Conservation (phyloP, 2,113 vertebrate genomes). For the Bucco capensis region DNA sequence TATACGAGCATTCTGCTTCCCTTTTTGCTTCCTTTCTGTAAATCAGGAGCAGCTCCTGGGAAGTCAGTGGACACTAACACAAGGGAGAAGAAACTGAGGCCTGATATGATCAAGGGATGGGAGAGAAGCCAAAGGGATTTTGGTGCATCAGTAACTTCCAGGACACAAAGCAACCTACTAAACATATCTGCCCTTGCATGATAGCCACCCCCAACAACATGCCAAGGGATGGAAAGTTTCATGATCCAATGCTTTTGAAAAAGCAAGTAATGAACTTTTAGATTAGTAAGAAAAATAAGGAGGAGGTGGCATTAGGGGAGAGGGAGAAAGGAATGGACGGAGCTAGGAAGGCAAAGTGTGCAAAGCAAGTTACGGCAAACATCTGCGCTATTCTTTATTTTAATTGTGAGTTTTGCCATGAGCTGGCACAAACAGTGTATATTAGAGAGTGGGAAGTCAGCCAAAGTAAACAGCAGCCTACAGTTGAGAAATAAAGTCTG, state of each 20-base stretch:
- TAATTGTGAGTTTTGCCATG: constrained; percentile 67
- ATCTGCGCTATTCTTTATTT: constrained; percentile 43
- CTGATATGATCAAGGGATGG: constrained; percentile 25
- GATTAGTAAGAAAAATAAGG: constrained; percentile 39
- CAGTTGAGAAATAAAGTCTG: constrained; percentile 69
- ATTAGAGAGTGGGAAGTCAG: constrained; percentile 55
- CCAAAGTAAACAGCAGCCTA: constrained; percentile 70
- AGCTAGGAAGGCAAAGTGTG: constrained; percentile 37
- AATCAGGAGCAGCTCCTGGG: background rate
- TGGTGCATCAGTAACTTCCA: background rate
- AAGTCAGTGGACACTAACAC: background rate
- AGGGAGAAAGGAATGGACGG: constrained; percentile 17
- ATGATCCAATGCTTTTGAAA: constrained; percentile 41
- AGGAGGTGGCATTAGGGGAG: background rate
- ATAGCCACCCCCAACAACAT: constrained; percentile 26
- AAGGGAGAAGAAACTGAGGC: background rate
- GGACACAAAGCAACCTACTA: constrained; percentile 2
- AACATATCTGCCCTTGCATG: background rate
- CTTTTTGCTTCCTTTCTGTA: background rate
- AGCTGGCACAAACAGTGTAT: constrained; percentile 55
- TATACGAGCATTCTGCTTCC: background rate
- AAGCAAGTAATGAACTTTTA: constrained; percentile 56
- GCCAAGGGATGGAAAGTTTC: constrained; percentile 54
- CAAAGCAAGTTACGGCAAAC: constrained; percentile 44
- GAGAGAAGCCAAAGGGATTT: constrained; percentile 37